Percentiles rank a stretch among this genome's conserved stretches.
Evolutionary conservation across 2,888 invertebrate genomes (phyloP).

Genomic region (Myathropa florea): DNA sequence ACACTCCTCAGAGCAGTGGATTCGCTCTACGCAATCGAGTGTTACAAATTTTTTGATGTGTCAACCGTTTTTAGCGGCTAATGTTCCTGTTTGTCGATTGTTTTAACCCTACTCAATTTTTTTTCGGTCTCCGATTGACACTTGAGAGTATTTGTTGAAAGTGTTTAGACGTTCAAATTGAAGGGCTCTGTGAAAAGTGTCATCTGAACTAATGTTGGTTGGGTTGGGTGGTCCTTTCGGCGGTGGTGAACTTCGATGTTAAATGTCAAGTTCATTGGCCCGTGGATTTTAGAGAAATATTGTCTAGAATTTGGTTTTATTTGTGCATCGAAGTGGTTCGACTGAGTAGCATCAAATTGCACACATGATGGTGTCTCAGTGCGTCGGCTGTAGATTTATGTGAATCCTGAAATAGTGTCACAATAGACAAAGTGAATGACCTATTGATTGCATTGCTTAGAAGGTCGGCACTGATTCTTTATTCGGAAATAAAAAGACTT

Average conservation of each 20-base stretch:
- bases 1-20: background rate
- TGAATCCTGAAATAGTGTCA: too few relatives aligned
- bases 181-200: slow-evolving; percentile 37
- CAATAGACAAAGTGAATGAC: too few relatives aligned
- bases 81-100: slow-evolving; percentile 28
- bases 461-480: too few relatives aligned
- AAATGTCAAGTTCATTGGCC: background rate
- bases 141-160: background rate
- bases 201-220: slow-evolving; percentile 31
- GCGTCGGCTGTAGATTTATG: too few relatives aligned
- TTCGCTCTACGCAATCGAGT: slow-evolving; percentile 32
- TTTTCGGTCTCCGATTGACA: background rate
- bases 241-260: background rate
- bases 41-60: slow-evolving; percentile 39
- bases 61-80: slow-evolving; percentile 50
- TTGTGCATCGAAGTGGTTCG: background rate
- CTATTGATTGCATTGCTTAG: too few relatives aligned
- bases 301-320: background rate
- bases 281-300: background rate
- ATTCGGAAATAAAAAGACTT: too few relatives aligned
- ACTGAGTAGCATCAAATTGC: background rate
- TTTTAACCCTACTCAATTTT: slow-evolving; percentile 41
- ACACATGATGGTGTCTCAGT: too few relatives aligned
- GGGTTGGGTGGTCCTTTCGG: background rate
- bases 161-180: slow-evolving; percentile 13